Base-by-base conservation (phyloP, 2,797 vertebrate genomes). In the Sciaenops ocellatus region DNA sequence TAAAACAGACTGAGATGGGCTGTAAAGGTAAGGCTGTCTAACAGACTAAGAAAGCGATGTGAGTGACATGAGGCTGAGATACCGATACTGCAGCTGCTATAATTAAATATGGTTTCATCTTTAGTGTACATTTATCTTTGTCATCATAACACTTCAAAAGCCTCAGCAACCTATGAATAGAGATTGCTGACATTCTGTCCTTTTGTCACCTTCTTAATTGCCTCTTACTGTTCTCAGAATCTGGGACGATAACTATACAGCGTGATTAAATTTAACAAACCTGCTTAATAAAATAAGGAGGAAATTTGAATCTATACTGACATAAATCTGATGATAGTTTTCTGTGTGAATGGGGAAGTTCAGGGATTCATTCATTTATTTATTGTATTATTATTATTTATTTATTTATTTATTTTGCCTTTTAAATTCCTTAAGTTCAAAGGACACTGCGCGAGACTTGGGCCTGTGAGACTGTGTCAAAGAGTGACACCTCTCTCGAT, bases 101-200 rank as follows among this genome's bases (percentile, higher is more conserved):
- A 84, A 85, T 91, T 80, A 85, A 87, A 88, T 80, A 70, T 57
- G 61, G n/a, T 78, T 80, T 73, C 64, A 17, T 89, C 71, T 69
- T 83, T 60, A 68, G 60, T n/a, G 1, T 51, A 54, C 82, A 87
- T 90, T 89, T 68, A 85, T 90, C 85, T 83, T 74, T 80, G 89
- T 86, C 87, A 82, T 86, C 42, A 26, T 61, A 55, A 75, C 50
- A 72, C 78, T 80, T 73, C 38, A 62, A 82, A 70, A 73, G 34
- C 54, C 41, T 67, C 55, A 20, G 76, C 69, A 24, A 74, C 51
- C 56, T 42, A 59, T 18, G 67, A 87, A 67, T 62, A 54, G 42
- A 78, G 73, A 85, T 83, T 38, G 57, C 71, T 78, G 16, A 78
- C 63, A 72, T 83, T 83, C 55, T 68, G 61, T 73, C 60, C 69